Evolutionary conservation across 2,113 vertebrate species (phyloP).

Genomic region (Athene noctua): DNA sequence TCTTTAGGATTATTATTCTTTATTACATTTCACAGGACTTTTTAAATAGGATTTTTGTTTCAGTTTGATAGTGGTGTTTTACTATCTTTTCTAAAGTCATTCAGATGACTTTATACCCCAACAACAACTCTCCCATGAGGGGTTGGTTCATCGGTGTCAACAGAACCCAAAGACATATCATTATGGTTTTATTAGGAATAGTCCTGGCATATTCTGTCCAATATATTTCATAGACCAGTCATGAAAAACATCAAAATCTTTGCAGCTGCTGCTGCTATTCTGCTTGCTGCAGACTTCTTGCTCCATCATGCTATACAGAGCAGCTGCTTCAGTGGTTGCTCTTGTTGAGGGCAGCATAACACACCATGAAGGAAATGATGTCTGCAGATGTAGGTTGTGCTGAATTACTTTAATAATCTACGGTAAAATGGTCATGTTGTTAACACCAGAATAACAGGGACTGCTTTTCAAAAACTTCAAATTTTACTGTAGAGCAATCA

Average conservation of each 20-base stretch:
- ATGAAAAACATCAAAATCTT: conserved; percentile 42
- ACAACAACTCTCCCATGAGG: background rate
- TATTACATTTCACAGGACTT: background rate
- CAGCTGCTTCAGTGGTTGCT: conserved; percentile 64
- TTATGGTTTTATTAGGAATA: background rate
- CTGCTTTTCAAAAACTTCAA: conserved; percentile 2
- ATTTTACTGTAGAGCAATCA: conserved; percentile 24
- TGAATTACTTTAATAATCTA: conserved; percentile 58
- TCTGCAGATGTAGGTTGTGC: conserved; percentile 45
- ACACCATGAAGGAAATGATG: conserved; percentile 64
- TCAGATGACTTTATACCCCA: background rate
- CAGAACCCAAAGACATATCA: background rate
- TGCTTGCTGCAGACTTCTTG: conserved; percentile 61
- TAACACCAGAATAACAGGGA: conserved; percentile 32
- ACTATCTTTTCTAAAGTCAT: background rate
- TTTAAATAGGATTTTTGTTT: background rate
- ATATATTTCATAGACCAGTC: background rate
- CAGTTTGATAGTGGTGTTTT: background rate
- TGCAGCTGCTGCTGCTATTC: conserved; percentile 54
- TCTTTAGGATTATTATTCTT: background rate
- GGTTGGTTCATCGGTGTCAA: background rate
- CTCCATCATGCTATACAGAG: conserved; percentile 56
- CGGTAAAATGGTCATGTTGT: conserved; percentile 22
- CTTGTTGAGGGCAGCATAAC: conserved; percentile 62
- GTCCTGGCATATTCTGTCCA: background rate